Percentiles rank a stretch among this genome's conserved stretches.
Conservation (phyloP, 2,797 vertebrate genomes). For the Halcyon leucocephala region DNA sequence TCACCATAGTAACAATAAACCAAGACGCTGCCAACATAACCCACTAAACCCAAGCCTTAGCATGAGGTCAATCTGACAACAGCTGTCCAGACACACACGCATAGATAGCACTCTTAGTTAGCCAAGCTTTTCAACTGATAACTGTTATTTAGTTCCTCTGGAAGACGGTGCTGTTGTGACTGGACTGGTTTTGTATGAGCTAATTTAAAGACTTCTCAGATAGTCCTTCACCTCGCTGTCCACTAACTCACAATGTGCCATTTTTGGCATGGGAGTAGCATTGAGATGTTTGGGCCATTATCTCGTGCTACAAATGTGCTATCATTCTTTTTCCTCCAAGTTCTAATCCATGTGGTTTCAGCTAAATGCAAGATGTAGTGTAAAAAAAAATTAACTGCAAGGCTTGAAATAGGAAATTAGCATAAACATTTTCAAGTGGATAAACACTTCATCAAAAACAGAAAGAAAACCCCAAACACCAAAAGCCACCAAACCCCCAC, state of each 20-base stretch:
- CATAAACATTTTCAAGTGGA: not conserved
- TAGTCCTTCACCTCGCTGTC: not conserved
- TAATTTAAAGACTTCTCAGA: not conserved
- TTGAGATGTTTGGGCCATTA: not conserved
- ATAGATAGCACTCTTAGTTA: not conserved
- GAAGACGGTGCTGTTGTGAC: not conserved
- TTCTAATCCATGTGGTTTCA: not conserved
- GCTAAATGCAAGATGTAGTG: not conserved
- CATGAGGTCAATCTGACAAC: not conserved
- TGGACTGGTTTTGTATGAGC: not conserved
- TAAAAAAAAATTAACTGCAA: not conserved
- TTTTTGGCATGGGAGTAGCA: not conserved
- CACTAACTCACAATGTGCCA: fast-evolving
- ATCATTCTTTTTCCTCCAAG: not conserved
- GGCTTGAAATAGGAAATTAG: not conserved
- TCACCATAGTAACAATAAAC: not conserved
- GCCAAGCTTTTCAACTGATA: not conserved
- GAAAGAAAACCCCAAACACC: fast-evolving
- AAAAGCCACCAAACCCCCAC: not conserved
- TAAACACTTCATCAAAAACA: not conserved
- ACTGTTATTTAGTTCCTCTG: not conserved
- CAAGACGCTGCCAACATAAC: not conserved
- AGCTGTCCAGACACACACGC: not conserved
- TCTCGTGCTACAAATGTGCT: not conserved
- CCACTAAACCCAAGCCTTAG: not conserved